Evolutionary conservation across 1,140 invertebrate species (phyloP).

Genomic region (Panagrolaimus sp.): DNA sequence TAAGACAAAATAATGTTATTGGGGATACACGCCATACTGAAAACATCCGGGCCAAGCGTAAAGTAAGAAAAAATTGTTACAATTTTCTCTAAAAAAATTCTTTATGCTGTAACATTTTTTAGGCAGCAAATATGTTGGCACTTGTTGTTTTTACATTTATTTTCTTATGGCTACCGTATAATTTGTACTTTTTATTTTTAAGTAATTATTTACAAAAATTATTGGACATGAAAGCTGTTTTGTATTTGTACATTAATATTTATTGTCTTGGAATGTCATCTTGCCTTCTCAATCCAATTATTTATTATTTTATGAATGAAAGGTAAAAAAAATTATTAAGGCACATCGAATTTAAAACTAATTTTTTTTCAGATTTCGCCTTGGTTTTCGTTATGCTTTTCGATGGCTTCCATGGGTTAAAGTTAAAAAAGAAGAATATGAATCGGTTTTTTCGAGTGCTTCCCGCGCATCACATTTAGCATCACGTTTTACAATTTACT

Average conservation of each 20-base stretch:
- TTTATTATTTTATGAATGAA: conserved; percentile 59
- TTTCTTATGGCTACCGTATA: conserved; percentile 54
- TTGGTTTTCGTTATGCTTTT: conserved; percentile 58
- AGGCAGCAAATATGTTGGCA: conserved; percentile 58
- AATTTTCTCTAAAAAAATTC: not conserved
- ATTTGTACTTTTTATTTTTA: conserved; percentile 49
- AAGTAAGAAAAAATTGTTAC: conserved; percentile 66
- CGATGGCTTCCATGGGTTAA: conserved; percentile 57
- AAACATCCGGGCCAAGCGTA: conserved; percentile 77
- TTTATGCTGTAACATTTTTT: not conserved
- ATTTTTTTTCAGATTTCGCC: conserved; percentile 49
- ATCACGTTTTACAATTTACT: conserved; percentile 26
- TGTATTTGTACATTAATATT: conserved; percentile 52
- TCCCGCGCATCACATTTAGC: conserved; percentile 31
- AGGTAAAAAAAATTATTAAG: conserved; percentile 25
- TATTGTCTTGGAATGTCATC: conserved; percentile 57
- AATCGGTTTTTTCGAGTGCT: conserved; percentile 25
- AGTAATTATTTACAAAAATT: conserved; percentile 12
- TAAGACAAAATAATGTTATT: conserved; percentile 81
- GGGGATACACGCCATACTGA: conserved; percentile 80
- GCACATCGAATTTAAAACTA: too few species aligned
- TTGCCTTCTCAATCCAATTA: conserved; percentile 58
- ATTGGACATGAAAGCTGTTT: conserved; percentile 16
- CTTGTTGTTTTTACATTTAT: conserved; percentile 58
- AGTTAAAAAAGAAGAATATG: conserved; percentile 44